Evolutionary conservation across 1,140 invertebrate genomes (phyloP), one percentile per base, ranked within the genome.

Genomic region (Stenopsyche tienmushanensis): DNA sequence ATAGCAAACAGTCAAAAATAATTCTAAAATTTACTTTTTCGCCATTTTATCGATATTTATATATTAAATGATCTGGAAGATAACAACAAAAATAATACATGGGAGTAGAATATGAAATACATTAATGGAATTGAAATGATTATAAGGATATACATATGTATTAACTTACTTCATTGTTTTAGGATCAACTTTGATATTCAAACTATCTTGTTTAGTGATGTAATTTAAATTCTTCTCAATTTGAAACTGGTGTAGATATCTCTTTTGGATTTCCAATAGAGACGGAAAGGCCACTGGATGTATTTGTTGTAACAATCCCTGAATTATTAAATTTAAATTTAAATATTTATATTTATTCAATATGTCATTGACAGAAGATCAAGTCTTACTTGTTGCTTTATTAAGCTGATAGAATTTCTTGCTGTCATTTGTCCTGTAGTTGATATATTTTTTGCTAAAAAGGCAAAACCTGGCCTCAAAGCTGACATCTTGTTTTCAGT

Each of bases 161-260:
- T 45, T 9, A n/a, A 21, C 52, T 57, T 42, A 57, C 54, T 57
- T 57, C 54, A 57, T 57, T 1, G 54, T 57, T 20, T 57, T 41
- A 8, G 21, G 34, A 41, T 57, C 21, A 3, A 57, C 34, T 8
- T 20, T 57, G 1, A 42, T 39, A 1, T 24, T 9, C 9, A 57
- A 10, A 20, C 29, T 13, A 34, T 7, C 29, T 7, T 34, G 5
- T 7, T 34, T 34, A 13, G 29, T 34, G 29, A 34, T 5, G 13
- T 34, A 34, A 34, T 34, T 13, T 5, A 34, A 13, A 34, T 34
- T 34, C 13, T 34, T 7, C 29, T 7, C 13, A 34, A 13, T 34
- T 34, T 5, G 29, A 7, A 13, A 34, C 5, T 34, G 29, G 13
- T 7, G 13, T 34, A 34, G n/a, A 34, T 5, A 34, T 34, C 29